A percentile compares a stretch with the other conserved stretches of the same genome.
Conservation (phyloP, 1,140 invertebrate species). For the Macrobrachium nipponense region DNA sequence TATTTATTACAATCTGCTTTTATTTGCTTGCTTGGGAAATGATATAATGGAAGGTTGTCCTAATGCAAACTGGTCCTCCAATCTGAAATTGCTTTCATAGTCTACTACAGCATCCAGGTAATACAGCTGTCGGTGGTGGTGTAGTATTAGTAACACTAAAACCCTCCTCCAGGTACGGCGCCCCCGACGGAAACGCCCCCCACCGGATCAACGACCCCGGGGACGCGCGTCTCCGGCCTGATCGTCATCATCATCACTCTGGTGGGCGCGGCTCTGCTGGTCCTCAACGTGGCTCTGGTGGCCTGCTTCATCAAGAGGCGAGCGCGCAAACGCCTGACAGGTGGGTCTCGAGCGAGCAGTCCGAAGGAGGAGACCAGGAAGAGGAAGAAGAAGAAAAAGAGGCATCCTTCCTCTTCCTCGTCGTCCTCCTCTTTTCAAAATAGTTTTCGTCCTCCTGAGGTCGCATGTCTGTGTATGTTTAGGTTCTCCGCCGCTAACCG, state of each 20-base stretch:
- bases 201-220: conserved; percentile 25
- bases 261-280: conserved; percentile 78
- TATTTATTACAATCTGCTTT: no score
- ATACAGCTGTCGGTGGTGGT: background rate
- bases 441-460: background rate
- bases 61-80: no score
- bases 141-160: background rate
- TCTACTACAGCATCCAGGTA: background rate
- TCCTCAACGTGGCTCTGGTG: conserved; percentile 86
- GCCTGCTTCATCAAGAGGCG: conserved; percentile 86
- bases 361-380: background rate
- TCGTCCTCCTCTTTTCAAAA: background rate
- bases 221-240: conserved; percentile 71
- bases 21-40: no score
- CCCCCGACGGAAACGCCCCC: conserved; percentile 44
- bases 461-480: background rate
- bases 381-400: background rate
- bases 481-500: conserved; percentile 65
- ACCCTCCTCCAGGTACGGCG: conserved; percentile 49
- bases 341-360: background rate
- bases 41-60: no score
- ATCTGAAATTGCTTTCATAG: no score
- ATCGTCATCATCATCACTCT: conserved; percentile 81
- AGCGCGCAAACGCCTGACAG: conserved; percentile 67
- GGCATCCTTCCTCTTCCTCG: background rate